These are phyloP conservation scores for Neolamprologus tretocephalus DNA, from an alignment of 2,113 vertebrate species.

Conservation along the genomic window DNA sequence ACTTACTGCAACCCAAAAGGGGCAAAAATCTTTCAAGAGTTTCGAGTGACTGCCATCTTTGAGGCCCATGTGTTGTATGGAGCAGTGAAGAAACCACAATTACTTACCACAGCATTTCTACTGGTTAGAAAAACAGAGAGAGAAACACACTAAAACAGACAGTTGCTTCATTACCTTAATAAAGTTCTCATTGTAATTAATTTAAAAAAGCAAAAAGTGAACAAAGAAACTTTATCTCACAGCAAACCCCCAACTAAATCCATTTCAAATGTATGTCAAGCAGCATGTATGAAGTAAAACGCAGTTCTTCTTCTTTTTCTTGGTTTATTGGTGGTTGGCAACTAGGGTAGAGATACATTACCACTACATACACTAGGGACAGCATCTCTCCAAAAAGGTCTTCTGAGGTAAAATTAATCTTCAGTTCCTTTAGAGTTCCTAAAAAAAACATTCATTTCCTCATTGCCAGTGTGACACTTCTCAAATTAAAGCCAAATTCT, in stretches of 20 bases:
- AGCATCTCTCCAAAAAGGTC: background rate
- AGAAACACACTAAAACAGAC: background rate
- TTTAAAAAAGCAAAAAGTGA: background rate
- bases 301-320: background rate
- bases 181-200: background rate
- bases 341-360: background rate
- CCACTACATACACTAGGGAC: background rate
- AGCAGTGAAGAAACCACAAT: background rate
- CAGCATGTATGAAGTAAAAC: background rate
- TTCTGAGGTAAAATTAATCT: background rate
- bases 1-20: background rate
- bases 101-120: background rate
- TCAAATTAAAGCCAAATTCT: background rate
- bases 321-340: background rate
- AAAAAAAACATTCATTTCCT: rapidly evolving
- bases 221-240: background rate
- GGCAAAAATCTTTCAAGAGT: background rate
- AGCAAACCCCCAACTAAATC: background rate
- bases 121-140: background rate
- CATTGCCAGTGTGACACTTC: background rate
- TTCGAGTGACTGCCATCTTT: background rate
- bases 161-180: background rate
- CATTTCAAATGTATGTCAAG: background rate
- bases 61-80: background rate
- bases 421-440: background rate